A percentile compares a stretch with the other conserved stretches of the same genome.
phyloP scores from a whole-genome alignment of 2,113 vertebrate species.

The Calyptommatus sinebrachiatus region DNA sequence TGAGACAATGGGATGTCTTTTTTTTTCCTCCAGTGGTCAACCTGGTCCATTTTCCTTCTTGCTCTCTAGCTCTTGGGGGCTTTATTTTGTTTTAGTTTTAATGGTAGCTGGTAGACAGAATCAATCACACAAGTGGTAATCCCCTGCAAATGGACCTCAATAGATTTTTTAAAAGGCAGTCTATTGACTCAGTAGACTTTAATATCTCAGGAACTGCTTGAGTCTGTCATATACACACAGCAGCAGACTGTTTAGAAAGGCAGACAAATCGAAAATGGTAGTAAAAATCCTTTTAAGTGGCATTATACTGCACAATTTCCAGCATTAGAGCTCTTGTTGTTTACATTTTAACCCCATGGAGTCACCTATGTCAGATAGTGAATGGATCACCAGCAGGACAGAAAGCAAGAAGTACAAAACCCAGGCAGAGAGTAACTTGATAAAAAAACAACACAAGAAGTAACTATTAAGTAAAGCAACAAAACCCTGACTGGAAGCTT shows the following conservation, averaged over 20 bases:
- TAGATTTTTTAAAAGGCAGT: slow-evolving; percentile 64
- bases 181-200: slow-evolving; percentile 66
- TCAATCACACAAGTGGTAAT: slow-evolving; percentile 64
- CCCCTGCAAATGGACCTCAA: slow-evolving; percentile 67
- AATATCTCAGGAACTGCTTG: slow-evolving; percentile 61
- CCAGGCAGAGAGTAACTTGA: too few species aligned
- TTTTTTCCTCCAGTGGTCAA: slow-evolving; percentile 53
- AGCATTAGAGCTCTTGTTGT: slow-evolving; percentile 46
- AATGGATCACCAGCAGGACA: slow-evolving; percentile 5
- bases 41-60: slow-evolving; percentile 45
- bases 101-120: slow-evolving; percentile 58
- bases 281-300: slow-evolving; percentile 63
- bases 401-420: too few species aligned
- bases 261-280: slow-evolving; percentile 58
- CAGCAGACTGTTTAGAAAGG: slow-evolving; percentile 57
- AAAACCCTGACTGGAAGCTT: too few species aligned
- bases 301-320: slow-evolving; percentile 44
- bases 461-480: too few species aligned
- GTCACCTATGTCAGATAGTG: slow-evolving; percentile 22
- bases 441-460: too few species aligned
- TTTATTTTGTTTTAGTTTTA: slow-evolving; percentile 62
- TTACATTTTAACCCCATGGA: slow-evolving; percentile 45
- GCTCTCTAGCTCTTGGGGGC: slow-evolving; percentile 50
- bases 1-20: slow-evolving; percentile 57
- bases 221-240: slow-evolving; percentile 43